Evolutionary conservation across 2,888 invertebrate genomes (phyloP).

Genomic region (Tridacna crocea): DNA sequence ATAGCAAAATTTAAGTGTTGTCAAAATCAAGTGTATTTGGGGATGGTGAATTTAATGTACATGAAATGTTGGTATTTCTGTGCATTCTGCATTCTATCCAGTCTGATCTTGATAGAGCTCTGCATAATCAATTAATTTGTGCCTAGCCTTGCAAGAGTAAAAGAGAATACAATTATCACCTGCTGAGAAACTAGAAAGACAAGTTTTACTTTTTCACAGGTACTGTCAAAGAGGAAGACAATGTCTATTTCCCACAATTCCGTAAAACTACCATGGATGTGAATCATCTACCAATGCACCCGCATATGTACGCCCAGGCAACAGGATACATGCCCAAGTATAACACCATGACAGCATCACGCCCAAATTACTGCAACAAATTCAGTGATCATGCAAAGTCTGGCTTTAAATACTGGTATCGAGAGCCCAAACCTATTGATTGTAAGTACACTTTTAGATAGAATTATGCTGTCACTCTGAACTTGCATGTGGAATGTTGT

Average conservation of each 20-base stretch:
- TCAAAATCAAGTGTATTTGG: too few relatives aligned
- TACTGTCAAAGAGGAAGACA: conserved; percentile 74
- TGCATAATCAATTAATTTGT: too few relatives aligned
- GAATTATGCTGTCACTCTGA: neutral
- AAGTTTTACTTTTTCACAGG: conserved; percentile 48
- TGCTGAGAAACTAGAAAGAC: too few relatives aligned
- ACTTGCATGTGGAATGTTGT: conserved; percentile 1
- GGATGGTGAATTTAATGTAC: too few relatives aligned
- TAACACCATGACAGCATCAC: neutral
- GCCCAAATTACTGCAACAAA: conserved; percentile 36
- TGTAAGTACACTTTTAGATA: conserved; percentile 67
- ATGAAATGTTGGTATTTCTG: too few relatives aligned
- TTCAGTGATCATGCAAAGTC: conserved; percentile 69
- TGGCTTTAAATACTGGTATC: conserved; percentile 76
- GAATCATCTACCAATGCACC: neutral
- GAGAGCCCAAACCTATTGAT: conserved; percentile 75
- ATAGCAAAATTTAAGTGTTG: too few relatives aligned
- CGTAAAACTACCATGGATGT: neutral
- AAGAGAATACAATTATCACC: too few relatives aligned
- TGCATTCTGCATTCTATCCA: too few relatives aligned
- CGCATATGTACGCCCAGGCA: neutral
- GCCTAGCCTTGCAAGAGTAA: too few relatives aligned
- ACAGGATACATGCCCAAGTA: conserved; percentile 2
- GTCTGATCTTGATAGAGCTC: too few relatives aligned
- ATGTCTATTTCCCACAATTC: conserved; percentile 69